These are phyloP conservation scores for Merops nubicus DNA, from an alignment of 2,113 vertebrate genomes.

Conservation along the genomic window DNA sequence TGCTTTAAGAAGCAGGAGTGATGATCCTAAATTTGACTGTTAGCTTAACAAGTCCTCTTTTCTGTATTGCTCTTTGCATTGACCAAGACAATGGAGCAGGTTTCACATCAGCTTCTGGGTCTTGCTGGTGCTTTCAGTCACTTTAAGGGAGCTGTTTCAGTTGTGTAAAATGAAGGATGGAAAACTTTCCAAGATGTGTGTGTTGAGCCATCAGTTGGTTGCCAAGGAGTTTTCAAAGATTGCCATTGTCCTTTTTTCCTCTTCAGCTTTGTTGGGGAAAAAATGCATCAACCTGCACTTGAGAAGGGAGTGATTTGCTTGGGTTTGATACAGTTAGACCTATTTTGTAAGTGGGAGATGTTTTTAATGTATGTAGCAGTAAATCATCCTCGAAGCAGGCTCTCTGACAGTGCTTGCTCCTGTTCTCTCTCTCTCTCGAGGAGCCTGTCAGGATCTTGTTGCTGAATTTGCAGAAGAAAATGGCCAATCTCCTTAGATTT, in stretches of 20 bases:
- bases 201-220: neutral
- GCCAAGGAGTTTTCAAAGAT: neutral
- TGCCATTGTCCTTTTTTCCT: neutral
- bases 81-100: neutral
- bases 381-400: neutral
- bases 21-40: neutral
- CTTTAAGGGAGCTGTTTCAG: neutral
- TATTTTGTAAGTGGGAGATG: neutral
- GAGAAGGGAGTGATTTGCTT: neutral
- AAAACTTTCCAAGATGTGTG: neutral
- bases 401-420: neutral
- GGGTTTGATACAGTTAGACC: conserved; percentile 37
- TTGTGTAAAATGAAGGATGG: neutral
- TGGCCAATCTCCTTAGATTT: neutral
- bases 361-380: neutral
- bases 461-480: conserved; percentile 17
- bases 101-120: neutral
- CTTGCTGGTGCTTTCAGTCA: neutral
- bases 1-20: neutral
- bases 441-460: conserved; percentile 8
- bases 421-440: neutral
- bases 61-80: neutral
- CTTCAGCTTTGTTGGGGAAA: neutral
- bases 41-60: neutral
- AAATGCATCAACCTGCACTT: neutral